These are phyloP conservation scores for Epistrophe grossulariae DNA, from an alignment of 2,888 invertebrate genomes.

Conservation along the genomic window DNA sequence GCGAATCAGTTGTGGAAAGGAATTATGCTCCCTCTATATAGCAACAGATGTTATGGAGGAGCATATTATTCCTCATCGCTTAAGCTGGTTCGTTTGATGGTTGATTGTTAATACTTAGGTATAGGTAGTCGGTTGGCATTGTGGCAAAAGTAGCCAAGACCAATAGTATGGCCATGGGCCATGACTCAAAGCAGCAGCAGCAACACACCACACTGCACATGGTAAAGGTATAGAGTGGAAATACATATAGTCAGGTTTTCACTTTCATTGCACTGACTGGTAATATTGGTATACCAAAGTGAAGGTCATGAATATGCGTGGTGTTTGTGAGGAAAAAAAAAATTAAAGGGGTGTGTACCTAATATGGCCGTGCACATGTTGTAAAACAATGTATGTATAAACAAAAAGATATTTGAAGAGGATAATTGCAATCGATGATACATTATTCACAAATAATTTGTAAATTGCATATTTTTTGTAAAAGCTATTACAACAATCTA, in stretches of 20 bases:
- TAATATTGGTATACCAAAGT: constrained; percentile 33
- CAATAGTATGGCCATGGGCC: constrained; percentile 29
- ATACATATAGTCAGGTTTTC: constrained; percentile 68
- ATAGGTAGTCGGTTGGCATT: constrained; percentile 29
- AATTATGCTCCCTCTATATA: constrained; percentile 30
- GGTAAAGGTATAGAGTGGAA: constrained; percentile 54
- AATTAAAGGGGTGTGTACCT: constrained; percentile 23
- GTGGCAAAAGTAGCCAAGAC: constrained; percentile 17
- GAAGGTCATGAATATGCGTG: constrained; percentile 69
- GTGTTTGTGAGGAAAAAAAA: constrained; percentile 27
- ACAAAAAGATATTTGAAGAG: constrained; percentile 13
- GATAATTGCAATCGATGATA: constrained; percentile 41
- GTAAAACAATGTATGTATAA: constrained; percentile 7
- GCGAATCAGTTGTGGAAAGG: constrained; percentile 58
- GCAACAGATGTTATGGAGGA: constrained; percentile 22
- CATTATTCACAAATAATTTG: constrained; percentile 1
- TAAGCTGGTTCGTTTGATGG: constrained; percentile 12
- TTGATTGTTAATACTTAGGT: constrained; percentile 24
- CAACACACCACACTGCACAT: constrained; percentile 30
- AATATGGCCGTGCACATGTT: constrained; percentile 26
- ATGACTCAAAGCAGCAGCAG: constrained; percentile 40
- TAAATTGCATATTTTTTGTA: constrained; percentile 22
- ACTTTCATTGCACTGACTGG: constrained; percentile 58
- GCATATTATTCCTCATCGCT: background rate
- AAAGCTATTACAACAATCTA: background rate